Evolutionary conservation across 2,797 vertebrate genomes (phyloP), one percentile per base, ranked within the genome.

Genomic region (Enteromius fasciolatus): DNA sequence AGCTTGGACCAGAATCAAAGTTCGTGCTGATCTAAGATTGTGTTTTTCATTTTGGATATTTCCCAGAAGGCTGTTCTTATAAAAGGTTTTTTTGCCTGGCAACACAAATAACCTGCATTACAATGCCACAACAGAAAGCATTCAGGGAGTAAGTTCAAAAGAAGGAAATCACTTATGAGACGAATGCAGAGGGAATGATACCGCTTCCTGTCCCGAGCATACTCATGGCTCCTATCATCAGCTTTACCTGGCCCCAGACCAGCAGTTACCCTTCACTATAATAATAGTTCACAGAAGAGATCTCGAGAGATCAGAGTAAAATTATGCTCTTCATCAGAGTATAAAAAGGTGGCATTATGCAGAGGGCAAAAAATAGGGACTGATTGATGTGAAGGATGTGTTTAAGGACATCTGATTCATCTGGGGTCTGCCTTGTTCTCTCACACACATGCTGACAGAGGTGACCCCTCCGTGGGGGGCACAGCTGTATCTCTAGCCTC

Each of bases 101-200:
- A 82, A 86, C 81, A 73, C 36, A 59, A 84, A 87, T 63, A 81
- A 72, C 84, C 75, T 48, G 50, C 25, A 0, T 72, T 73, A 82
- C 75, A 83, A 46, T 79, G 72, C 86, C 46, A 83, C 67, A 70
- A 80, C 73, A 80, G 78, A 83, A 86, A 82, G 80, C 76, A 78
- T 81, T 87, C 36, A 80, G 89, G 88, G 89, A 91, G 76, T 54
- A 61, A 11, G 75, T 66, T 91, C 87, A 90, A 93, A 93, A 90
- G 90, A 85, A 89, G 90, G 91, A 93, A 93, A 85, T 89, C 87
- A 76, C 89, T 87, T 83, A 76, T 88, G 86, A 80, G 82, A 77
- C 1, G 72, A 89, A 82, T 74, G 78, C 75, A 74, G 68, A 76
- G 87, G 88, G 84, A 89, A 83, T 82, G 82, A 77, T 64, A 61